Conservation (phyloP, 2,113 vertebrate genomes). For the Benitochromis conjunctus region DNA sequence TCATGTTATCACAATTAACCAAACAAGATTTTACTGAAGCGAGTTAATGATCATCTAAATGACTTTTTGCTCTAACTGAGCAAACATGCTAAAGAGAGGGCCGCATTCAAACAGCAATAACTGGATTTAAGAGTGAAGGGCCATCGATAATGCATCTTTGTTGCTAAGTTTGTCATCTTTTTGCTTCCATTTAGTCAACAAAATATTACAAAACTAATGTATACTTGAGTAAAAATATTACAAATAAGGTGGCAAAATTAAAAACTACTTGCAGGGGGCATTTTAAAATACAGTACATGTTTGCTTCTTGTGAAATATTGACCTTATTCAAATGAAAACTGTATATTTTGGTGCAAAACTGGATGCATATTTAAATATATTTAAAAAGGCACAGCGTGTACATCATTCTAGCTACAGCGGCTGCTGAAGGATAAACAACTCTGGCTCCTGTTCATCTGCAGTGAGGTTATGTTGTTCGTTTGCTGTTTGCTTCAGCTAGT, state of each 20-base stretch:
- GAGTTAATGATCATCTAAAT: not conserved
- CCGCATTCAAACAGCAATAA: not conserved
- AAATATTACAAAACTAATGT: not conserved
- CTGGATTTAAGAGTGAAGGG: not conserved
- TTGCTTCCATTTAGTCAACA: not conserved
- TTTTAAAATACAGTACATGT: too few relatives aligned
- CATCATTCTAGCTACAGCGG: not conserved
- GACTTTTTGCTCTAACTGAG: not conserved
- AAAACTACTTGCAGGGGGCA: not conserved
- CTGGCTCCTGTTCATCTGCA: too few relatives aligned
- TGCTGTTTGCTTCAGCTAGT: too few relatives aligned
- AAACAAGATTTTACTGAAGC: not conserved
- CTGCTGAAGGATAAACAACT: not conserved
- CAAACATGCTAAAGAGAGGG: not conserved
- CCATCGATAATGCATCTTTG: not conserved
- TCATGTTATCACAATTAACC: not conserved
- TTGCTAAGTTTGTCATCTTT: not conserved
- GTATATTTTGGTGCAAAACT: not conserved
- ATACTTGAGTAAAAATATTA: not conserved
- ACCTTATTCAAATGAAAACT: not conserved
- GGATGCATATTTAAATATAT: not conserved
- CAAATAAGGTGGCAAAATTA: not conserved
- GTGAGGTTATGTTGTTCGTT: too few relatives aligned
- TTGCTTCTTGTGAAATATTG: too few relatives aligned
- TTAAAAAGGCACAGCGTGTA: rapidly evolving